phyloP scores from a whole-genome alignment of 2,888 invertebrate genomes.

The Pseudeuparius sepicola region DNA sequence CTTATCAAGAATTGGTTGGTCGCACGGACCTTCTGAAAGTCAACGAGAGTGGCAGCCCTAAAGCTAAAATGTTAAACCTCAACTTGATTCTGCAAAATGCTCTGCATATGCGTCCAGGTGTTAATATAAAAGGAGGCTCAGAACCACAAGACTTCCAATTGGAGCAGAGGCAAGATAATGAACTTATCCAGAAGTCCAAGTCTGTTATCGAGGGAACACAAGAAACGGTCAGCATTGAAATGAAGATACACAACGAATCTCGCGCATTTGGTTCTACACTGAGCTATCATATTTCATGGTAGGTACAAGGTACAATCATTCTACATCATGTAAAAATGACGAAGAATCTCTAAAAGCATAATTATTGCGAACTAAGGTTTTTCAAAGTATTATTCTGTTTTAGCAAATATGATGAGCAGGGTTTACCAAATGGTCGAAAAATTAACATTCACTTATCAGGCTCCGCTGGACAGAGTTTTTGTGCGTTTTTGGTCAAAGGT shows the following conservation, averaged over 20 bases:
- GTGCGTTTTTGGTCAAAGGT: conserved; percentile 90
- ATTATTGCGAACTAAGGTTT: neutral
- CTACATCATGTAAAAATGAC: neutral
- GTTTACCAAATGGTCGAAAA: conserved; percentile 65
- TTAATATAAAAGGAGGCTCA: conserved; percentile 79
- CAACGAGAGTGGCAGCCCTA: conserved; percentile 57
- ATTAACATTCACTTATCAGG: conserved; percentile 79
- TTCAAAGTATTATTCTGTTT: conserved; percentile 21
- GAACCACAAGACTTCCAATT: conserved; percentile 78
- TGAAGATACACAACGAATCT: conserved; percentile 83
- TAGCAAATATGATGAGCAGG: conserved; percentile 79
- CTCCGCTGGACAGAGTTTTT: conserved; percentile 98
- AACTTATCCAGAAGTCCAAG: conserved; percentile 60
- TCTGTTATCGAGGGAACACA: conserved; percentile 66
- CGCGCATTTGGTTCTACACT: conserved; percentile 89
- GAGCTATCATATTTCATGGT: conserved; percentile 92
- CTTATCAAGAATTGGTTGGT: conserved; percentile 68
- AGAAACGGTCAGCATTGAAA: conserved; percentile 57
- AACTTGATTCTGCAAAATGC: conserved; percentile 82
- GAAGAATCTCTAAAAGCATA: conserved; percentile 3
- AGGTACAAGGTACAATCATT: conserved; percentile 39
- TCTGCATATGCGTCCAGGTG: conserved; percentile 77
- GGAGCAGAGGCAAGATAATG: conserved; percentile 73
- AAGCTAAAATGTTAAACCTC: conserved; percentile 79
- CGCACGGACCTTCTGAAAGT: conserved; percentile 81